phyloP scores from a whole-genome alignment of 53 echinoderm and acorn worm species.

The Arbacia lixula region DNA sequence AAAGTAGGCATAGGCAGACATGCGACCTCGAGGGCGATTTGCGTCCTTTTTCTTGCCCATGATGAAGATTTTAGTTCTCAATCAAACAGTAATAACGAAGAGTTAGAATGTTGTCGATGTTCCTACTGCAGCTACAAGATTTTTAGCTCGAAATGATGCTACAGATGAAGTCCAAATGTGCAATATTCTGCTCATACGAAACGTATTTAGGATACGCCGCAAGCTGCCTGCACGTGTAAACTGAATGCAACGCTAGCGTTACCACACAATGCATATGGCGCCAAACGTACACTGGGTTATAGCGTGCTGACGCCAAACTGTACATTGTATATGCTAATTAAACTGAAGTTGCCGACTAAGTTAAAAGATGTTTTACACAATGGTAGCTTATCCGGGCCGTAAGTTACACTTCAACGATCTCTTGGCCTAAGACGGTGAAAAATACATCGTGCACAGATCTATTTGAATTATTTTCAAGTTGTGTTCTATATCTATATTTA shows the following conservation, averaged over 20 bases:
- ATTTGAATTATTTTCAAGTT: neutral
- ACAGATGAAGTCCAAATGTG: no score
- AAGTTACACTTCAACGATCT: neutral
- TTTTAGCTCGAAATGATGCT: no score
- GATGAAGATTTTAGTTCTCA: no score
- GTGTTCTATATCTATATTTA: no score
- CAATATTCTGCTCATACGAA: no score
- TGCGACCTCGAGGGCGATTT: slow-evolving; percentile 91
- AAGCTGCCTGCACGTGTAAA: no score
- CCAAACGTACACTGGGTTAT: neutral
- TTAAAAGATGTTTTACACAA: neutral
- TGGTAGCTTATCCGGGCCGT: neutral
- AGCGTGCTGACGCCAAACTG: slow-evolving; percentile 53
- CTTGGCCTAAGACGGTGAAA: neutral
- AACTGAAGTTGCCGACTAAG: slow-evolving; percentile 35
- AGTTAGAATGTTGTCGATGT: no score
- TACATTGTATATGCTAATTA: slow-evolving; percentile 51
- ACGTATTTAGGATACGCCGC: no score
- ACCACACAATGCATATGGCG: slow-evolving; percentile 55
- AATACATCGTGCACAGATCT: neutral
- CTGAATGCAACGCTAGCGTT: no score
- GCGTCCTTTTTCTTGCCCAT: slow-evolving; percentile 70
- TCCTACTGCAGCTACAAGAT: no score
- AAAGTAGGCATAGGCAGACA: slow-evolving; percentile 98
- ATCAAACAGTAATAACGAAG: no score